Evolutionary conservation across 2,888 invertebrate species (phyloP), one percentile per base, ranked within the genome.

Genomic region (Nomada ruficornis): DNA sequence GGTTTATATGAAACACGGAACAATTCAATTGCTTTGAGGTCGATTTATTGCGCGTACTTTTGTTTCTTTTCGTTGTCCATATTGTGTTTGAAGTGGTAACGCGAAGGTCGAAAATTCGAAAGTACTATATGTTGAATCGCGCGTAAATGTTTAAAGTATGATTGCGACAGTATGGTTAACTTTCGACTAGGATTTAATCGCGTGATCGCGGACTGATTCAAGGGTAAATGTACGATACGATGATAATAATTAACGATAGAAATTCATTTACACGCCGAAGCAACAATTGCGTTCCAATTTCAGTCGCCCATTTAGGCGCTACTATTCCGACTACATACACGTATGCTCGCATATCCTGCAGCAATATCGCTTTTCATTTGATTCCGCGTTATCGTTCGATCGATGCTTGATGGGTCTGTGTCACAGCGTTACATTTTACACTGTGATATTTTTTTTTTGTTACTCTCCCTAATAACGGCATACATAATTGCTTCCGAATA

Each of bases 351-450:
- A 68, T 63, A 4, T 62, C n/a, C 11, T 50, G 47, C 65, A 62
- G 64, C 63, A 15, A 62, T 10, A 13, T 64, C 23, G 62, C 68
- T 70, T 71, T 67, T 52, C 52, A 62, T 57, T 62, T 42, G 42
- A 68, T 65, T 72, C 52, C 68, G 60, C 74, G 62, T 75, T 80
- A 70, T 74, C 80, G 77, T 75, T 67, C 59, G 59, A 81, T 81
- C 77, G 50, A 82, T 71, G 67, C 82, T 82, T 73, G 82, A 83
- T 82, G 82, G 82, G 77, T 83, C 88, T 88, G 82, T 91, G 90
- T 91, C 90, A 89, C 90, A 90, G 90, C 89, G 87, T 91, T 85
- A 87, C 88, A 87, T 91, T 89, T 90, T 87, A 87, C 90, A 91
- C 92, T 92, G 92, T 92, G 91, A 92, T 92, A 92, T 90, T 88